Conservation (phyloP, 1,140 invertebrate species). For the Argopecten irradians region DNA sequence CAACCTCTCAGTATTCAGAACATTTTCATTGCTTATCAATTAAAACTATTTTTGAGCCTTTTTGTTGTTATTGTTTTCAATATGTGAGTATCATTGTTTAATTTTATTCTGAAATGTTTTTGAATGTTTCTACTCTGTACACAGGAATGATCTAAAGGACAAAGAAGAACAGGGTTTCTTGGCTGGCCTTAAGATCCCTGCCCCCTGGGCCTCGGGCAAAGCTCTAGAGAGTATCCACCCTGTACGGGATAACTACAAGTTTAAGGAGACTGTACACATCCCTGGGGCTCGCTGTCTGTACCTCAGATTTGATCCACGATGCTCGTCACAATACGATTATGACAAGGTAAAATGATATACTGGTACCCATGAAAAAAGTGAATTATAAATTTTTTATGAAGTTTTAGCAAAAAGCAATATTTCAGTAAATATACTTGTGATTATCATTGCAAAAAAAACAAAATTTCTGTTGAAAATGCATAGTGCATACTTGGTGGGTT, state of each 20-base stretch:
- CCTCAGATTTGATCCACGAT: constrained; percentile 75
- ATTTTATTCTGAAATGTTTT: no score
- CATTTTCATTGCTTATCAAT: no score
- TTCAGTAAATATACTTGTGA: no score
- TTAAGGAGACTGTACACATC: constrained; percentile 76
- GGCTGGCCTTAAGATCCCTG: constrained; percentile 74
- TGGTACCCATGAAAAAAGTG: background rate
- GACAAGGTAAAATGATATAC: constrained; percentile 70
- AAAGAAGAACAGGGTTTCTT: constrained; percentile 74
- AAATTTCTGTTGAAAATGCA: no score
- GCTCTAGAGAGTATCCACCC: constrained; percentile 76
- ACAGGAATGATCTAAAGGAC: constrained; percentile 53
- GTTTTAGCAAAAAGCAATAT: no score
- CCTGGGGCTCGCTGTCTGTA: constrained; percentile 76
- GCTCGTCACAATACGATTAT: constrained; percentile 77
- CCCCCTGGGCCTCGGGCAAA: constrained; percentile 76
- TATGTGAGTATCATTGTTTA: no score
- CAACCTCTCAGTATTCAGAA: no score
- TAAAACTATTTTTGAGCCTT: no score
- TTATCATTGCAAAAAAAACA: no score
- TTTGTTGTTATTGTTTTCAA: no score
- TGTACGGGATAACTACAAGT: constrained; percentile 77
- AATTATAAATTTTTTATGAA: background rate
- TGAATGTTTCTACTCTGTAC: background rate
- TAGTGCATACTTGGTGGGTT: no score